Percentiles rank a stretch among this genome's conserved stretches.
These are phyloP conservation scores for Neodiprion pinetum DNA, from an alignment of 1,140 invertebrate genomes.

Conservation along the genomic window DNA sequence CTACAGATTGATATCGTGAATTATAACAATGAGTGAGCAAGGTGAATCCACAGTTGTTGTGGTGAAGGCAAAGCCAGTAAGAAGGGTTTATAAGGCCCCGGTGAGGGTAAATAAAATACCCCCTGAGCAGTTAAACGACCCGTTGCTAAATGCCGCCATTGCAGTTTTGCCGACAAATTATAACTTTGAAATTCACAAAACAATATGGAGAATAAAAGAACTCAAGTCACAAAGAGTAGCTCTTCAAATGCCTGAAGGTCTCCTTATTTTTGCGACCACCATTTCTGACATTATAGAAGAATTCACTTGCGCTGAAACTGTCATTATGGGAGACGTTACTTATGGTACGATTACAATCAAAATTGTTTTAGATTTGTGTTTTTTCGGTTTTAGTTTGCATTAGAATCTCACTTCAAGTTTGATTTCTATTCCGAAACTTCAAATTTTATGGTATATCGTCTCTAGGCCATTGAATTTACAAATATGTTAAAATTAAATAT, in stretches of 20 bases:
- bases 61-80: slow-evolving; percentile 76
- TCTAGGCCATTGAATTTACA: neutral
- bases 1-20: too few species aligned
- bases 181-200: slow-evolving; percentile 99
- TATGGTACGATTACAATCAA: slow-evolving; percentile 69
- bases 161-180: slow-evolving; percentile 90
- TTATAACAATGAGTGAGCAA: slow-evolving; percentile 35
- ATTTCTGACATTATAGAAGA: slow-evolving; percentile 94
- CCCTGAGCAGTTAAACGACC: slow-evolving; percentile 82
- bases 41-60: slow-evolving; percentile 64
- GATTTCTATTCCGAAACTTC: slow-evolving; percentile 16
- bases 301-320: slow-evolving; percentile 91
- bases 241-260: slow-evolving; percentile 96
- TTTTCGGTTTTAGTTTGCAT: neutral
- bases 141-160: slow-evolving; percentile 75
- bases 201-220: slow-evolving; percentile 93
- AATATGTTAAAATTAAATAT: too few species aligned
- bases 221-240: slow-evolving; percentile 86
- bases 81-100: slow-evolving; percentile 79
- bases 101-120: slow-evolving; percentile 82
- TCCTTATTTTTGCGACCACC: slow-evolving; percentile 90
- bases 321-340: slow-evolving; percentile 98
- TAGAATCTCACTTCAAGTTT: slow-evolving; percentile 8
- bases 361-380: neutral
- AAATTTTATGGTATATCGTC: slow-evolving; percentile 21